These are phyloP conservation scores for Clamator glandarius DNA, from an alignment of 2,797 vertebrate genomes.

Conservation along the genomic window DNA sequence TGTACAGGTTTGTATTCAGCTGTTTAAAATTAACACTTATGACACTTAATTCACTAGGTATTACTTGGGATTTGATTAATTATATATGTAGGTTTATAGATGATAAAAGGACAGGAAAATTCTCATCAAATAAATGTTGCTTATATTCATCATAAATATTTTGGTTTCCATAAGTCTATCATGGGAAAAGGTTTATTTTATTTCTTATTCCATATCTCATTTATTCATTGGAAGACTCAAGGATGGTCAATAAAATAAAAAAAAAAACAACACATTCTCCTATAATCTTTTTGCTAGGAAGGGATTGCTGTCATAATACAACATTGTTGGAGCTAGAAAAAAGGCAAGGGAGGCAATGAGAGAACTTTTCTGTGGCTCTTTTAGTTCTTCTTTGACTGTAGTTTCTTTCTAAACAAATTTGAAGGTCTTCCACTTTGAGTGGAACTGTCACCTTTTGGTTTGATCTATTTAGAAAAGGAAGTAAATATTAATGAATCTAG, in stretches of 20 bases:
- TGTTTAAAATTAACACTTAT: neutral
- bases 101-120: neutral
- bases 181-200: neutral
- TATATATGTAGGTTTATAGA: neutral
- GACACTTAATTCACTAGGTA: neutral
- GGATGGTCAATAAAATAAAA: neutral
- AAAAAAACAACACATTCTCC: neutral
- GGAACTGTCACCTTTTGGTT: neutral
- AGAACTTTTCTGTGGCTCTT: neutral
- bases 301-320: neutral
- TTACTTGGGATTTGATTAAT: neutral
- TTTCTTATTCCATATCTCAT: too few species aligned
- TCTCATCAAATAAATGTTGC: neutral
- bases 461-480: neutral
- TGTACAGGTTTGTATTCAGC: neutral
- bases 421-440: neutral
- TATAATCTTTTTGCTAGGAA: neutral
- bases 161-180: neutral
- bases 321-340: neutral
- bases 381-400: neutral
- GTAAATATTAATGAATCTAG: neutral
- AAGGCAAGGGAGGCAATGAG: neutral
- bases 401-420: neutral
- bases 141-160: neutral
- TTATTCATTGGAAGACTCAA: neutral